A percentile compares a stretch with the other conserved stretches of the same genome.
Evolutionary conservation across 2,113 vertebrate species (phyloP).

Genomic region (Tonatia bakeri): DNA sequence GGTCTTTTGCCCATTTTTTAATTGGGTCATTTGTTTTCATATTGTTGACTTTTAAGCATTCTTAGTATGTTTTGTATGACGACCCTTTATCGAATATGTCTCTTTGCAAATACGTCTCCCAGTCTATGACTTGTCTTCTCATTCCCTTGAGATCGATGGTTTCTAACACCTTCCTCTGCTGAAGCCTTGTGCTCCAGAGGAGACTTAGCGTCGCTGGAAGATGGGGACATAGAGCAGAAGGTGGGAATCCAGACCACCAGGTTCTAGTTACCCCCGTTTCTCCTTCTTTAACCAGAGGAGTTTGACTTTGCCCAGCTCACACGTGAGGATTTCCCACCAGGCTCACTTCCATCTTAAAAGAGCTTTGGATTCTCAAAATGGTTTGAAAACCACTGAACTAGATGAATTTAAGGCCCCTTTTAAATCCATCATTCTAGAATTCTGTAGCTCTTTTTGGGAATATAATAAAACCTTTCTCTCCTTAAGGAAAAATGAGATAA

Average conservation of each 20-base stretch:
- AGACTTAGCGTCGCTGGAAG: neutral
- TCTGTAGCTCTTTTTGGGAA: neutral
- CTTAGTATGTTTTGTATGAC: neutral
- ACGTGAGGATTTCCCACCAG: neutral
- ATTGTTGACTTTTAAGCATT: neutral
- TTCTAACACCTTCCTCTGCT: neutral
- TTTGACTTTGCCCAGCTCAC: neutral
- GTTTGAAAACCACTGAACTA: neutral
- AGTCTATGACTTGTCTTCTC: neutral
- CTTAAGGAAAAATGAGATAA: neutral
- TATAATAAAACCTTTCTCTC: neutral
- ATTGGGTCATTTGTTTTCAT: neutral
- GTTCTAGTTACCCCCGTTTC: neutral
- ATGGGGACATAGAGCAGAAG: no score
- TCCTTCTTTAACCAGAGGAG: neutral
- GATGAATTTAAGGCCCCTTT: neutral
- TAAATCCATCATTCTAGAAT: neutral
- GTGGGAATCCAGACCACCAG: accelerated
- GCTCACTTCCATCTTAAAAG: neutral
- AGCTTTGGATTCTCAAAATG: neutral
- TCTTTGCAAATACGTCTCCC: neutral
- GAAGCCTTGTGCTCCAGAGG: neutral
- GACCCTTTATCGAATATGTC: neutral
- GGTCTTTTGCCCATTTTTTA: neutral
- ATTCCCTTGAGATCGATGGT: neutral